These are phyloP conservation scores for Graphium colonna DNA, from an alignment of 2,888 invertebrate species.

Conservation along the genomic window DNA sequence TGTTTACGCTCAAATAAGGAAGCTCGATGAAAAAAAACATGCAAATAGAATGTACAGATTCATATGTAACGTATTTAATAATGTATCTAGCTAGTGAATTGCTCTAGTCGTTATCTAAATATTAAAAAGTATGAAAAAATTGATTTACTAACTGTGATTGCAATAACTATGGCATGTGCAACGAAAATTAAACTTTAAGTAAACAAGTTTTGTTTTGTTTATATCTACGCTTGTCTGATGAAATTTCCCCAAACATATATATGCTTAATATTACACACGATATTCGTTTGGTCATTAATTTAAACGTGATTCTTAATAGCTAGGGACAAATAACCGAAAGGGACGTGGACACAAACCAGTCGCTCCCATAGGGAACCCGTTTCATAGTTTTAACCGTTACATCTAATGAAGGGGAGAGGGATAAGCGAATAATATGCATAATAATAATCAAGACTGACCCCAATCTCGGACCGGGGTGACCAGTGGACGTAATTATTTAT, in stretches of 20 bases:
- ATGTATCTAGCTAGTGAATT: too few relatives aligned
- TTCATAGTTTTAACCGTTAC: constrained; percentile 80
- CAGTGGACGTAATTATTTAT: constrained; percentile 75
- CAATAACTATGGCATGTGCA: too few relatives aligned
- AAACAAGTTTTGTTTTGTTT: too few relatives aligned
- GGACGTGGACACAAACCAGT: constrained; percentile 62
- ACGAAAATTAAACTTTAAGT: too few relatives aligned
- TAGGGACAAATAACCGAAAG: constrained; percentile 57
- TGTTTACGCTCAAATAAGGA: constrained; percentile 78
- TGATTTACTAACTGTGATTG: too few relatives aligned
- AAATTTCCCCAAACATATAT: too few relatives aligned
- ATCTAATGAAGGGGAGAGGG: constrained; percentile 78
- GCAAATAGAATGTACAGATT: constrained; percentile 31
- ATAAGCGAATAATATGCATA: constrained; percentile 64
- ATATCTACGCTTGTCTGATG: too few relatives aligned
- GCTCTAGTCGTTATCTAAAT: too few relatives aligned
- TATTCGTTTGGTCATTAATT: not conserved
- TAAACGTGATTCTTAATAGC: constrained; percentile 23
- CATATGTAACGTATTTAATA: too few relatives aligned
- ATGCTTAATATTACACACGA: not conserved
- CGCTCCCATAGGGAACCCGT: constrained; percentile 69
- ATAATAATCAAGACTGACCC: constrained; percentile 75
- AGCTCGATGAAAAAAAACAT: constrained; percentile 66
- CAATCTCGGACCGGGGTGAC: constrained; percentile 61
- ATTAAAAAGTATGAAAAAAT: too few relatives aligned